Base-by-base conservation (phyloP, 2,888 invertebrate species). In the Phortica okadai region DNA sequence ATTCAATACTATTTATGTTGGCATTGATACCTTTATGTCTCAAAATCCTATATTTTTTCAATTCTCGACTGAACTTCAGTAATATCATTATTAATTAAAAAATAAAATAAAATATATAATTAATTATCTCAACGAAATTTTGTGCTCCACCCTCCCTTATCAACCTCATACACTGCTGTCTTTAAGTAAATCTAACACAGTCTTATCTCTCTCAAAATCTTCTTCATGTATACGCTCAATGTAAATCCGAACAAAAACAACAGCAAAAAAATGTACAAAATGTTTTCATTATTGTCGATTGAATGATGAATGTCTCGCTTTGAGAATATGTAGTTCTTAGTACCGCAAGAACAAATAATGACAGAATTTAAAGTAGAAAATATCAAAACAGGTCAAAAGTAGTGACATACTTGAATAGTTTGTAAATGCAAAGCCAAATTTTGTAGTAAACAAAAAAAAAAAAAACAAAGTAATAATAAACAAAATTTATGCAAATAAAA, bases 381-480 rank as follows among this genome's bases (percentile, higher is more conserved):
- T 66, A 33, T 33, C 10, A 66, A 66, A 41, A 66, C 41, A 33
- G 66, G 66, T 66, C 33, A 41, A 42, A 33, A 11, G 14, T n/a
- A 66, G 42, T 41, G 16, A 42, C 42, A 42, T 41, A 66, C n/a
- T 59, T 16, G n/a, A 62, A 62, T 74, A 77, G 59, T 21, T 74
- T 74, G 45, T 67, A 77, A 74, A 56, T 74, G 73, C 74, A 80
- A 80, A 69, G 69, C 69, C 69, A 69, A 69, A 69, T 42, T 50
- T 69, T 44, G 45, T 69, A 69, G 74, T 76, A 74, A 78, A 66
- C 77, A 76, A 11, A 73, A 81, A 81, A 10, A 81, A 81, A 10
- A 83, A 74, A 81, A 79, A 54, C 80, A 87, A 83, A 80, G 76
- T 72, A 80, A 83, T 83, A 86, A 83, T 82, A 87, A 85, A 84